Conservation (phyloP, 2,113 vertebrate species). For the Pterocles orientalis region DNA sequence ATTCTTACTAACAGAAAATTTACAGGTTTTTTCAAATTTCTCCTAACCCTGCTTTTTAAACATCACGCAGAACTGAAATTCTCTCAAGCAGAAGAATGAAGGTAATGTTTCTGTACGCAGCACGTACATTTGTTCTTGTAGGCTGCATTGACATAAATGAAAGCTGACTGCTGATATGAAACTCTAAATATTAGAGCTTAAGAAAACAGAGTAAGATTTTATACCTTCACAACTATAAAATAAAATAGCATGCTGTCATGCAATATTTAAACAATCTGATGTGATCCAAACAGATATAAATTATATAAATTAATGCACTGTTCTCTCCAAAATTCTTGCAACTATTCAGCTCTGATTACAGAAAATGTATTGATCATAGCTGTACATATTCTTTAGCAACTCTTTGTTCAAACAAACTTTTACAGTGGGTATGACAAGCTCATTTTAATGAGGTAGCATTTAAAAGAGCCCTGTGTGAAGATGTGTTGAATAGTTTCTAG, state of each 20-base stretch:
- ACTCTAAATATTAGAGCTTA: slow-evolving; percentile 48
- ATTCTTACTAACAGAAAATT: background rate
- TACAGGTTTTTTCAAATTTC: background rate
- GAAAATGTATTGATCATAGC: background rate
- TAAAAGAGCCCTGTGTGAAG: slow-evolving; percentile 13
- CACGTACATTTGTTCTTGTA: background rate
- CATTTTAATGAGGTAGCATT: slow-evolving; percentile 47
- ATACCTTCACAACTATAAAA: background rate
- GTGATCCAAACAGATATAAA: background rate
- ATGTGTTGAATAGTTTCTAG: background rate
- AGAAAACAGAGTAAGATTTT: background rate
- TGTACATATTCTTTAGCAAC: background rate
- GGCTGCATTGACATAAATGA: background rate
- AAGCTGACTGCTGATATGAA: background rate
- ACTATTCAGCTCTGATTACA: background rate
- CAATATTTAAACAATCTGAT: background rate
- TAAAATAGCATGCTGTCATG: background rate
- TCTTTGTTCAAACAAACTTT: background rate
- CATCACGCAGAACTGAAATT: background rate
- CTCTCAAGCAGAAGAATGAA: background rate
- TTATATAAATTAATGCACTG: background rate
- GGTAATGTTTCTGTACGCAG: background rate
- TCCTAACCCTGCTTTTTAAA: background rate
- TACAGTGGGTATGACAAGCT: background rate
- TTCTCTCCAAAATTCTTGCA: background rate